These are phyloP conservation scores for Camponotus fellah DNA, from an alignment of 2,888 invertebrate species.

Conservation along the genomic window DNA sequence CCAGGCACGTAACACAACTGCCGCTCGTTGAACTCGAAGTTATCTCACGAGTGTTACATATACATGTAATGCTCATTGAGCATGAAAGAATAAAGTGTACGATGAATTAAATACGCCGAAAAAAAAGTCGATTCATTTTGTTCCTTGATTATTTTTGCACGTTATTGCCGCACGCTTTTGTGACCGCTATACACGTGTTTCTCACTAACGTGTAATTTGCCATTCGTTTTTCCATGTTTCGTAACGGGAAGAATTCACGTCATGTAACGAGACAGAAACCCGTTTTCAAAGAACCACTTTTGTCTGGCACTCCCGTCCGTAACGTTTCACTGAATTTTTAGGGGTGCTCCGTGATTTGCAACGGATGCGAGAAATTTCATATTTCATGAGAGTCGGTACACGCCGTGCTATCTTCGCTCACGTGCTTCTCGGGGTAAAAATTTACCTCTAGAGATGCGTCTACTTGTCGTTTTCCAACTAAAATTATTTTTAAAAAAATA, in stretches of 20 bases:
- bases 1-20: neutral
- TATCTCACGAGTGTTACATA: neutral
- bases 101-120: neutral
- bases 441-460: slow-evolving; percentile 49
- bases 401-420: slow-evolving; percentile 22
- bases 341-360: slow-evolving; percentile 51
- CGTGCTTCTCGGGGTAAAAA: slow-evolving; percentile 30
- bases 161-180: neutral
- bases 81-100: slow-evolving; percentile 11
- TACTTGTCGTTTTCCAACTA: slow-evolving; percentile 33
- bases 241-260: slow-evolving; percentile 22
- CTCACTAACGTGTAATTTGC: neutral
- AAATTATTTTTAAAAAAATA: slow-evolving; percentile 55
- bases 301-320: slow-evolving; percentile 38
- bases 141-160: neutral
- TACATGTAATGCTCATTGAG: neutral
- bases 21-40: neutral
- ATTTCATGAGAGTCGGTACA: slow-evolving; percentile 47
- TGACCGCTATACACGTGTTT: neutral
- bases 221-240: slow-evolving; percentile 24
- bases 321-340: slow-evolving; percentile 52
- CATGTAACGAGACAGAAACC: slow-evolving; percentile 31
- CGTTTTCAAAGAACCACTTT: slow-evolving; percentile 47
- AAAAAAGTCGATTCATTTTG: slow-evolving; percentile 10
- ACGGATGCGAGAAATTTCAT: slow-evolving; percentile 57